Conservation (phyloP, 2,113 vertebrate species). For the Tricholaema leucomelas region DNA sequence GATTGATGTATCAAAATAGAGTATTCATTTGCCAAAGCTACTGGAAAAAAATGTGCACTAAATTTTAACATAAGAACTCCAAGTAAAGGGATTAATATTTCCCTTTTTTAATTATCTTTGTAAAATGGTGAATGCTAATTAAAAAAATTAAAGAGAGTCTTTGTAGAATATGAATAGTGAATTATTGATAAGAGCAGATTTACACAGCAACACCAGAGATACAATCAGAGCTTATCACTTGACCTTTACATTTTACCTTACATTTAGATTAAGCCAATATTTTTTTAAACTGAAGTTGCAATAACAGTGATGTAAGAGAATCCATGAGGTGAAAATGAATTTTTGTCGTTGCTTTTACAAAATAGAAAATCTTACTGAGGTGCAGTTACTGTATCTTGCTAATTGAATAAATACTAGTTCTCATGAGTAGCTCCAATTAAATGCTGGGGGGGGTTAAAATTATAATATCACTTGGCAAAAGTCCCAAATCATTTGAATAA, state of each 20-base stretch:
- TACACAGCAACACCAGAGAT: neutral
- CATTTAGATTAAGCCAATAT: neutral
- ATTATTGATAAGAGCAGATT: constrained; percentile 64
- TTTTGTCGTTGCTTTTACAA: constrained; percentile 8
- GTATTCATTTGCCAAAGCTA: constrained; percentile 14
- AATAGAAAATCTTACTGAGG: constrained; percentile 33
- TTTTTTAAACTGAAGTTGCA: constrained; percentile 32
- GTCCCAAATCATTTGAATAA: neutral
- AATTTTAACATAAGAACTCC: neutral
- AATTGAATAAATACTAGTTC: neutral
- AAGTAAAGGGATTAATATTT: constrained; percentile 6
- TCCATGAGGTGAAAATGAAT: neutral
- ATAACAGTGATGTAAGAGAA: neutral
- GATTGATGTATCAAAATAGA: constrained; percentile 35
- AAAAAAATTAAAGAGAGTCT: constrained; percentile 19
- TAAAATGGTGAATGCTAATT: constrained; percentile 26
- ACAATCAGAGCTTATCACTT: neutral
- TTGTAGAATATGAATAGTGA: constrained; percentile 38
- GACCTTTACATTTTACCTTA: constrained; percentile 16
- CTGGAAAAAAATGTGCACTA: constrained; percentile 48
- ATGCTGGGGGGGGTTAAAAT: neutral
- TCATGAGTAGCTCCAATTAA: constrained; percentile 47
- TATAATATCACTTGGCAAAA: constrained; percentile 40
- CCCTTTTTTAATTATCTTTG: neutral
- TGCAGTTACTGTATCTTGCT: neutral